Conservation (phyloP, 30 jellyfish, hydroid and myxozoan genomes). For the Sanderia malayensis region DNA sequence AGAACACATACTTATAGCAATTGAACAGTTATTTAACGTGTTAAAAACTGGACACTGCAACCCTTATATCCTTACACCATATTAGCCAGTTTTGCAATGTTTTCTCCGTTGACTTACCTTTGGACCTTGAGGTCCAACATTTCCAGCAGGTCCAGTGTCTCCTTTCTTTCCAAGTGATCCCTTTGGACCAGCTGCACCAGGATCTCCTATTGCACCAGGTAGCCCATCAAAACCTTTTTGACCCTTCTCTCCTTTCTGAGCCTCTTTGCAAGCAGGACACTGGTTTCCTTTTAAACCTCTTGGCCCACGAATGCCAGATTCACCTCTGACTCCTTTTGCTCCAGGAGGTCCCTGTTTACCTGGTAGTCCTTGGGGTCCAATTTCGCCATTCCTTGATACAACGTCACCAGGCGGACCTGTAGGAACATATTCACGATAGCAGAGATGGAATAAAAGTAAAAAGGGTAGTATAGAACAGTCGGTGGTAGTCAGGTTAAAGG, state of each 20-base stretch:
- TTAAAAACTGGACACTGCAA: too few relatives aligned
- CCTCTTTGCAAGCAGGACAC: conserved; percentile 78
- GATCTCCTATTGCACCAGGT: conserved; percentile 72
- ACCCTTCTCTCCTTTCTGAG: conserved; percentile 95
- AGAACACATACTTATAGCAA: too few relatives aligned
- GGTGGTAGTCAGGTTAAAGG: too few relatives aligned
- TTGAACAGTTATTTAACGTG: too few relatives aligned
- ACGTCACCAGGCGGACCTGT: conserved; percentile 76
- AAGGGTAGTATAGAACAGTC: too few relatives aligned
- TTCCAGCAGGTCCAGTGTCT: conserved; percentile 54
- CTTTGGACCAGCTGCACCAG: conserved; percentile 68
- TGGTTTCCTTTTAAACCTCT: conserved; percentile 75
- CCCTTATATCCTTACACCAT: background rate
- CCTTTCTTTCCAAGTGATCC: conserved; percentile 57
- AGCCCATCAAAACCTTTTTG: conserved; percentile 67
- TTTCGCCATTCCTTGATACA: conserved; percentile 53
- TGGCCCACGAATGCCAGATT: conserved; percentile 79
- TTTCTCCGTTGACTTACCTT: conserved; percentile 34
- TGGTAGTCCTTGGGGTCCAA: conserved; percentile 70
- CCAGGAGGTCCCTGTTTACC: conserved; percentile 85
- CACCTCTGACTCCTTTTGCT: conserved; percentile 63
- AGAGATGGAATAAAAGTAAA: too few relatives aligned
- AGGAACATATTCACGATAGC: too few relatives aligned
- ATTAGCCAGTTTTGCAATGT: background rate
- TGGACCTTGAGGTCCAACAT: conserved; percentile 15